Evolutionary conservation across 2,797 vertebrate species (phyloP).

Genomic region (Hypotaenidia philippensis): DNA sequence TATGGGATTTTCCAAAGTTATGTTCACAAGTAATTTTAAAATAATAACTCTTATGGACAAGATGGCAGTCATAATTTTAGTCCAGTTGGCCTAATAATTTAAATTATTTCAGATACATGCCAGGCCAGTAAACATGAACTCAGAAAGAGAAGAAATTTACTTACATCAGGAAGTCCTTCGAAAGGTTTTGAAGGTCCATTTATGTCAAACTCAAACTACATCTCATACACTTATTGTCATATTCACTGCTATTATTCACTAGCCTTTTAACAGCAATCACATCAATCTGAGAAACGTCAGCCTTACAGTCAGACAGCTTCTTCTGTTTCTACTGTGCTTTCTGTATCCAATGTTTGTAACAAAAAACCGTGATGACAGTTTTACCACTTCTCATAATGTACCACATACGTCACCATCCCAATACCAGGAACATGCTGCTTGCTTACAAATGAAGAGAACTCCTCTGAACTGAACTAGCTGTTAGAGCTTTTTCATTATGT

Average conservation of each 20-base stretch:
- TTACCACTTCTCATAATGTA: not conserved
- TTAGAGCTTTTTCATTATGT: not conserved
- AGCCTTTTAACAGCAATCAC: not conserved
- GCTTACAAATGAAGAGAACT: not conserved
- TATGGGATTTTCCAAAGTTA: not conserved
- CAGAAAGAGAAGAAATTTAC: not conserved
- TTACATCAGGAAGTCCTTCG: not conserved
- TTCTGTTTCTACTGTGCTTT: not conserved
- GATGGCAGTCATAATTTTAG: not conserved
- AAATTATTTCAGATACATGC: not conserved
- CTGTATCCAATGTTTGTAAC: not conserved
- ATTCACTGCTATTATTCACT: not conserved
- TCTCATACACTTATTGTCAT: not conserved
- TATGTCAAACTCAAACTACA: not conserved
- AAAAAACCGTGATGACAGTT: not conserved
- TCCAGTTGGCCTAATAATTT: not conserved
- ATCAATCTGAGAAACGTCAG: not conserved
- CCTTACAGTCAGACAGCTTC: not conserved
- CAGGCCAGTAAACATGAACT: not conserved
- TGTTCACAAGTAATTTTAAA: not conserved
- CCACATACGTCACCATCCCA: not conserved
- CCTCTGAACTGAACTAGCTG: not conserved
- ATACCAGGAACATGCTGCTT: not conserved
- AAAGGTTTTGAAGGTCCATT: not conserved
- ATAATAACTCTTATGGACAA: not conserved